Conservation (phyloP, 2,888 invertebrate species). For the Coelogynopora nodosa region DNA sequence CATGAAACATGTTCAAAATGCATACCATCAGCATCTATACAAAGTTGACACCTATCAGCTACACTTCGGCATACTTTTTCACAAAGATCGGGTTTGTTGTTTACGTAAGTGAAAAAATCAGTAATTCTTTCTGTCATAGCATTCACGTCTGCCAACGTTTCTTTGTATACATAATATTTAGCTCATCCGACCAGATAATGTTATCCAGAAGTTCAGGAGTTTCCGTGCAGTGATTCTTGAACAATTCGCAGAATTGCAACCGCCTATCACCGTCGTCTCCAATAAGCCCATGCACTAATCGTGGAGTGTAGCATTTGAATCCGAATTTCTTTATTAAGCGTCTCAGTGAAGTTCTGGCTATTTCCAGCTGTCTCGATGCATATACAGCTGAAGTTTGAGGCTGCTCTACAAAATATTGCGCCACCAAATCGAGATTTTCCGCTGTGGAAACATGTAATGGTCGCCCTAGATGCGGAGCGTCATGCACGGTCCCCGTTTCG, state of each 20-base stretch:
- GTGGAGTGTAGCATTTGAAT: neutral
- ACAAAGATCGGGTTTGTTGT: too few relatives aligned
- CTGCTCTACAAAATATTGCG: constrained; percentile 15
- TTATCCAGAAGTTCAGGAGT: constrained; percentile 21
- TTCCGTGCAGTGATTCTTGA: too few relatives aligned
- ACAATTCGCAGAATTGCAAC: too few relatives aligned
- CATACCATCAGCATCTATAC: too few relatives aligned
- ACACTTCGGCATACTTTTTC: too few relatives aligned
- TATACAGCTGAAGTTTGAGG: constrained; percentile 26
- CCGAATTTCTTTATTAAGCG: neutral
- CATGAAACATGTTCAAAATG: too few relatives aligned
- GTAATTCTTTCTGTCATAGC: neutral
- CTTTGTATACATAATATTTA: neutral
- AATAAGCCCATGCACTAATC: constrained; percentile 3
- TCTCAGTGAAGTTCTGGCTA: neutral
- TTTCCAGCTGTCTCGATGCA: constrained; percentile 15
- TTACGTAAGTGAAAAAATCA: neutral
- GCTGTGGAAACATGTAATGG: neutral
- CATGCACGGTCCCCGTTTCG: too few relatives aligned
- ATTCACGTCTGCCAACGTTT: neutral
- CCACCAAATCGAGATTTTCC: neutral
- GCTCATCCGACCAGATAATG: constrained; percentile 30
- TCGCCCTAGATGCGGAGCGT: too few relatives aligned
- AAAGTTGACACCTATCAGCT: too few relatives aligned
- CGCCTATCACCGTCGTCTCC: too few relatives aligned